A percentile compares a stretch with the other conserved stretches of the same genome.
phyloP scores from a whole-genome alignment of 2,888 invertebrate genomes.

The Rhabditoides inermis region DNA sequence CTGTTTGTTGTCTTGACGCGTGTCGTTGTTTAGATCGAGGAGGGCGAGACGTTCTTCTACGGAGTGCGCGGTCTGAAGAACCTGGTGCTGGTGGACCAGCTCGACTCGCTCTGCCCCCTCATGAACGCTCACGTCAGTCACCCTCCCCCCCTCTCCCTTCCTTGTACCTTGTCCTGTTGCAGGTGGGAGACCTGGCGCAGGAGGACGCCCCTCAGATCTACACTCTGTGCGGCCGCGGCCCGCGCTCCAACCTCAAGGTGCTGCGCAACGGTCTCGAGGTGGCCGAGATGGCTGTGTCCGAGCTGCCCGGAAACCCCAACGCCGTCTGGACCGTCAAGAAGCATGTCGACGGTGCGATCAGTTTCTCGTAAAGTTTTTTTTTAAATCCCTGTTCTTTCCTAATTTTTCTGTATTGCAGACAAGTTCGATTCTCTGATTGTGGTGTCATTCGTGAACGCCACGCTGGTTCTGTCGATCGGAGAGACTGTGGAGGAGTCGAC shows the following conservation, averaged over 20 bases:
- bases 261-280: constrained; percentile 90
- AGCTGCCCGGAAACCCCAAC: constrained; percentile 97
- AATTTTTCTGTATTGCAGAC: constrained; percentile 62
- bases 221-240: constrained; percentile 87
- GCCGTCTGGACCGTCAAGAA: constrained; percentile 98
- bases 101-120: constrained; percentile 41
- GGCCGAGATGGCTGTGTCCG: constrained; percentile 98
- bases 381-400: background rate
- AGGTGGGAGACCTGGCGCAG: constrained; percentile 66
- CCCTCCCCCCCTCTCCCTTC: background rate
- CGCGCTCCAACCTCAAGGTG: constrained; percentile 82
- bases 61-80: constrained; percentile 85
- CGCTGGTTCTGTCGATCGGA: constrained; percentile 93
- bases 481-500: constrained; percentile 99
- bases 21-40: constrained; percentile 95
- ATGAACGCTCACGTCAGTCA: constrained; percentile 21
- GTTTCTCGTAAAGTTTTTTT: background rate
- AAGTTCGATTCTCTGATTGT: constrained; percentile 98
- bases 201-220: constrained; percentile 98
- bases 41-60: constrained; percentile 98
- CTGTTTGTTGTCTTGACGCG: too few relatives aligned
- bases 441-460: constrained; percentile 96
- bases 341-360: constrained; percentile 74
- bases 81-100: constrained; percentile 78
- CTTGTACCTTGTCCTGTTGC: constrained; percentile 1